phyloP scores from a whole-genome alignment of 2,113 vertebrate genomes.

The Marmota flaviventris region DNA sequence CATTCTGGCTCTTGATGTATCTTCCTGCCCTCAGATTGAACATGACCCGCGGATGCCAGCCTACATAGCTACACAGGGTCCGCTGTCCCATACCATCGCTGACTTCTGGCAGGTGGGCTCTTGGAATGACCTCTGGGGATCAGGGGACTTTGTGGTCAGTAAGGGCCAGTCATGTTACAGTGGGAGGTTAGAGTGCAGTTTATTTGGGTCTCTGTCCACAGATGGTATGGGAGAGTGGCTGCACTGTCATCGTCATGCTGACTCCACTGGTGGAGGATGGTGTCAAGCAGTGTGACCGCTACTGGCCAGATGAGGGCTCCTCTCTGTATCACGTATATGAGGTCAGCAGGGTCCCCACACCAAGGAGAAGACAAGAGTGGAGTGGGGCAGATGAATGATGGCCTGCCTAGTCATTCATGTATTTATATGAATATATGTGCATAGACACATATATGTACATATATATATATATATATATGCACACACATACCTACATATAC shows the following conservation, averaged over 20 bases:
- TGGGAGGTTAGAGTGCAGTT: neutral
- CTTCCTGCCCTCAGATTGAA: conserved; percentile 90
- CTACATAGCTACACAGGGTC: conserved; percentile 98
- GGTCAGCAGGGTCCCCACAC: conserved; percentile 85
- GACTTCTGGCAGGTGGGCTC: conserved; percentile 98
- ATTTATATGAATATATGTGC: neutral
- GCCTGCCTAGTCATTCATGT: neutral
- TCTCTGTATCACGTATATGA: conserved; percentile 99
- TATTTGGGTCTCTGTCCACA: conserved; percentile 76
- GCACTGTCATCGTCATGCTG: conserved; percentile 98
- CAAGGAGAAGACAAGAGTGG: neutral
- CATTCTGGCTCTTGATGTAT: neutral
- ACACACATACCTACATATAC: neutral
- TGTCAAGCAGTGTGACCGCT: conserved; percentile 96
- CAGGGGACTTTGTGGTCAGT: neutral
- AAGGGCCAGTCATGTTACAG: neutral
- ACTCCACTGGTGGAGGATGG: conserved; percentile 96
- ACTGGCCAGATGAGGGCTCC: conserved; percentile 98
- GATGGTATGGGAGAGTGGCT: conserved; percentile 99
- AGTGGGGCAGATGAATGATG: neutral
- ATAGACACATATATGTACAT: neutral
- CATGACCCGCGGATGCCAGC: conserved; percentile 98
- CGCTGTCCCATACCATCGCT: conserved; percentile 95
- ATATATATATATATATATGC: neutral
- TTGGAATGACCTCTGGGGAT: neutral